Base-by-base conservation (phyloP, 2,113 vertebrate genomes). In the Solea solea region DNA sequence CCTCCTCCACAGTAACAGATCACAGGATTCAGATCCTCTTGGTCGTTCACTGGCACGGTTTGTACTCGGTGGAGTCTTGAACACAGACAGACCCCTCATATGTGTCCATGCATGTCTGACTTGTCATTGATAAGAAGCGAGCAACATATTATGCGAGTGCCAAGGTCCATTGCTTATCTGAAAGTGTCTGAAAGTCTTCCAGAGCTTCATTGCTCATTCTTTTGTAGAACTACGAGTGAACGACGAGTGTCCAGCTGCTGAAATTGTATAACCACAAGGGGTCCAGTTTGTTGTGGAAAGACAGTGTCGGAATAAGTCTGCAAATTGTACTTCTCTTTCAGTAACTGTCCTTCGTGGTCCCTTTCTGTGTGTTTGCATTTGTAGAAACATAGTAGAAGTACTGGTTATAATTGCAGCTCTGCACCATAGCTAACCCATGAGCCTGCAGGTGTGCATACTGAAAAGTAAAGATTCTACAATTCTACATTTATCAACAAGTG, bases 101-200 rank as follows among this genome's bases (percentile, higher is more conserved):
- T 53, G 63, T 60, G 62, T 61, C 54, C 56, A 51, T 12, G 4
- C 45, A 13, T 61, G 82, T 53, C 87, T 85, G 84, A 84, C 77
- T 69, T 74, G 61, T 64, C 50, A 57, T 58, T 74, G 87, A 90
- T 90, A 88, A 90, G 71, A 10, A 82, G 45, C 48, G 54, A 53
- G 53, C 79, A 69, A 66, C 65, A 55, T 76, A 77, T n/a, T 76
- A 80, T 86, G 73, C 70, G 25, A 21, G 69, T 54, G 41, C 62
- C 60, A 78, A 80, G 76, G 84, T 84, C 61, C 65, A 74, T 42
- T 74, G 58, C 50, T 21, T 67, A 52, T 81, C 68, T 80, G 57
- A 71, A 67, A 44, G 45, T 66, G 41, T 64, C 50, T 73, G n/a
- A 68, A 72, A 51, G 45, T 41, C 45, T 62, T 28, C 57, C 62